Percentiles rank a stretch among this genome's conserved stretches.
phyloP scores from a whole-genome alignment of 2,888 invertebrate species.

The Agriotes lineatus region DNA sequence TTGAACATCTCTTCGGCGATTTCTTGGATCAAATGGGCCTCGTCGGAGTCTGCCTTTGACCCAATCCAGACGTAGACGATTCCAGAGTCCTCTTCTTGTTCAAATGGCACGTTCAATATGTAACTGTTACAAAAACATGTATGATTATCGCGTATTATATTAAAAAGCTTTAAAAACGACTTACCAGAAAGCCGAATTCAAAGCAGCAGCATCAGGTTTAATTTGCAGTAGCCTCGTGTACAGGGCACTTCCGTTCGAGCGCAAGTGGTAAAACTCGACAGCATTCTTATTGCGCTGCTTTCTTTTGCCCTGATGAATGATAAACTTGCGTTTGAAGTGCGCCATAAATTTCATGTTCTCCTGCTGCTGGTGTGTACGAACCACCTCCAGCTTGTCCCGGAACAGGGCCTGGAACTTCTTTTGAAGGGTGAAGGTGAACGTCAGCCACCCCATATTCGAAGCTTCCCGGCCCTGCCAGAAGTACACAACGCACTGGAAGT shows the following conservation, averaged over 20 bases:
- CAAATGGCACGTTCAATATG: constrained; percentile 93
- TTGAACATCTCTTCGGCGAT: constrained; percentile 95
- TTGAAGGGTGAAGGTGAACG: constrained; percentile 96
- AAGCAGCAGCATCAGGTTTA: constrained; percentile 82
- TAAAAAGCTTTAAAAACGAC: constrained; percentile 37
- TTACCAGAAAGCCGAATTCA: constrained; percentile 97
- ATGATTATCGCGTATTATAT: constrained; percentile 6
- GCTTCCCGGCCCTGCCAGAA: constrained; percentile 99
- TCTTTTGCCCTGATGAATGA: constrained; percentile 90
- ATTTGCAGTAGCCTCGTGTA: constrained; percentile 94
- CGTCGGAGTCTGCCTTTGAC: constrained; percentile 84
- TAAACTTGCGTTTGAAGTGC: constrained; percentile 94
- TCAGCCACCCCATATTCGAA: constrained; percentile 99
- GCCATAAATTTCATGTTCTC: constrained; percentile 98
- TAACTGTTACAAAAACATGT: constrained; percentile 73
- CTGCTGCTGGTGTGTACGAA: constrained; percentile 97
- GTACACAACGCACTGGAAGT: constrained; percentile 95
- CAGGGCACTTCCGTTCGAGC: constrained; percentile 95
- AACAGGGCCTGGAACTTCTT: constrained; percentile 92
- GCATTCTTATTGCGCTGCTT: constrained; percentile 68
- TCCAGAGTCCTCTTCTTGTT: constrained; percentile 86
- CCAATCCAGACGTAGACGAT: constrained; percentile 98
- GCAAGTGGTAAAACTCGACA: constrained; percentile 93
- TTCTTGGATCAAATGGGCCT: constrained; percentile 88
- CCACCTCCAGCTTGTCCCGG: constrained; percentile 92